Base-by-base conservation (phyloP, 2,888 invertebrate species). In the Celastrina argiolus region DNA sequence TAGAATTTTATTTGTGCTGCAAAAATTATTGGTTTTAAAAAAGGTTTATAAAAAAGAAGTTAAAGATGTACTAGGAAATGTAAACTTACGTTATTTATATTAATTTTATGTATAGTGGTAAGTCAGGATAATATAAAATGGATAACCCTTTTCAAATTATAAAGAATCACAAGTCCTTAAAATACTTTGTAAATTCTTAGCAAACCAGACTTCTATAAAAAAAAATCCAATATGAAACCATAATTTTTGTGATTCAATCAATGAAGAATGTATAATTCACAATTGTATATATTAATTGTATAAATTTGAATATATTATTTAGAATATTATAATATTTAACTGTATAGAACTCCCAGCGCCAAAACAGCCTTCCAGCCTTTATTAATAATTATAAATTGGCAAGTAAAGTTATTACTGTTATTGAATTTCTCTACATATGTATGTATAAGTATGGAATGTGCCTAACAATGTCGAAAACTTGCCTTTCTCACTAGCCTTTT, bases 351-450 rank as follows among this genome's bases (percentile, higher is more conserved):
- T 61, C 61, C 61, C 36, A 39, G 8, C 18, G 61, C 39, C 61
- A 61, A 61, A 59, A 61, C 36, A 10, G 39, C 61, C 61, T 61
- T 61, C 61, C 39, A 36, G 61, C 36, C 39, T 61, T 61, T 39
- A 14, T 59, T 56, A 56, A 31, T 31, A 31, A 56, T 56, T 36
- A 16, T 36, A 59, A 59, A 16, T 39, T 61, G 36, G 22, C 12
- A 2, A n/a, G n/a, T 58, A 58, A 31, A 31, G 16, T 58, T 58
- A 58, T 45, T 51, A 22, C 12, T 51, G 18, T 51, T 12, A 26
- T 22, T 51, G 5, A 51, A 8, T 5, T n/a, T 42, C 16, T 10
- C 1, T 45, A 2, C 16, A 45, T 6, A 7, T 45, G 7, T 51
- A 12, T 1, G 14, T 51, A 14, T 26, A 51, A 22, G 22, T 51